A percentile compares a stretch with the other conserved stretches of the same genome.
Conservation (phyloP, 1,140 invertebrate genomes). For the Euwallacea fornicatus region DNA sequence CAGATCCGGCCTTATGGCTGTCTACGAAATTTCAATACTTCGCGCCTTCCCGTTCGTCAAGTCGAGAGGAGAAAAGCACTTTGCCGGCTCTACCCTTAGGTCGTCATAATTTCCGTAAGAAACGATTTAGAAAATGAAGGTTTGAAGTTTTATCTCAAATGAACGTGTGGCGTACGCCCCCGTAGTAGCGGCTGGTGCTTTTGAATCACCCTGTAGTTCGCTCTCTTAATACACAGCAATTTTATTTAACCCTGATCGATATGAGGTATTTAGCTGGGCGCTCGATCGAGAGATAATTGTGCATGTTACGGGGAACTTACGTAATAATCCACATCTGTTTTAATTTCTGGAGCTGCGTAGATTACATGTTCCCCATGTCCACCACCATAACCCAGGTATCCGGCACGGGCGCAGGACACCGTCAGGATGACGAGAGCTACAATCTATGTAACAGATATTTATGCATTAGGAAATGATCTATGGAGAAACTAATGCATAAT, state of each 20-base stretch:
- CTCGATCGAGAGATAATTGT: neutral
- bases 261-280: neutral
- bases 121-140: too few relatives aligned
- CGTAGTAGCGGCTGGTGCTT: too few relatives aligned
- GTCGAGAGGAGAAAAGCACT: too few relatives aligned
- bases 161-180: too few relatives aligned
- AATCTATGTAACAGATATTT: conserved; percentile 6
- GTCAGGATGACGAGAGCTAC: conserved; percentile 22
- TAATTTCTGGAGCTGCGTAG: conserved; percentile 17
- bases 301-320: conserved; percentile 11
- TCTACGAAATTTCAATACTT: too few relatives aligned
- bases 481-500: neutral
- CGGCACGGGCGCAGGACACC: conserved; percentile 15
- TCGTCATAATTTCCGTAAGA: too few relatives aligned
- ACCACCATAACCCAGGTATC: conserved; percentile 23
- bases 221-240: too few relatives aligned
- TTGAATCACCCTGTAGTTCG: too few relatives aligned
- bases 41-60: too few relatives aligned
- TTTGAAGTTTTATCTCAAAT: too few relatives aligned
- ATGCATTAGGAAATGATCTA: neutral
- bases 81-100: too few relatives aligned
- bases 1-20: too few relatives aligned
- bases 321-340: conserved; percentile 17
- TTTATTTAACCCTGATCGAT: neutral
- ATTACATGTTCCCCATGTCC: conserved; percentile 24